phyloP scores from a whole-genome alignment of 1,140 invertebrate species.

The Hydropsyche tenuis region DNA sequence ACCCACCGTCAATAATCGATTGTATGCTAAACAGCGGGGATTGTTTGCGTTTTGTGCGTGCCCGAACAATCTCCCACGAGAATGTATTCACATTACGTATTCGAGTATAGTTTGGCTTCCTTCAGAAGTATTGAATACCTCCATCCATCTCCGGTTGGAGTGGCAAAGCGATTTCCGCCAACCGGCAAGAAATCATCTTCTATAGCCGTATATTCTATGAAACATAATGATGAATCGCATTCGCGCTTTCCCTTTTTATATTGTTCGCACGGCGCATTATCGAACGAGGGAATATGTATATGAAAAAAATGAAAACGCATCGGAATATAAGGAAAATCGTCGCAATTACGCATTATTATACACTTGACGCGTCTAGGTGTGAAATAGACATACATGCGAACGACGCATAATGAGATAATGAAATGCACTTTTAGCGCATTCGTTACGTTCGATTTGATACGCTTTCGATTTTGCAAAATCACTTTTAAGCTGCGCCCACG shows the following conservation, averaged over 20 bases:
- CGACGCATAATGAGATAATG: too few relatives aligned
- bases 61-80: slow-evolving; percentile 22
- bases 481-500: too few relatives aligned
- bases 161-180: slow-evolving; percentile 3
- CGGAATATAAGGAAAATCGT: neutral
- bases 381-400: neutral
- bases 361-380: neutral
- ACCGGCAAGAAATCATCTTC: slow-evolving; percentile 7
- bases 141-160: neutral
- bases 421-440: too few relatives aligned
- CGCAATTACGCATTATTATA: neutral
- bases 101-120: neutral
- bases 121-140: neutral
- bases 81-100: neutral
- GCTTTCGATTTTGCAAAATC: too few relatives aligned
- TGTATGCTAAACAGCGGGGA: slow-evolving; percentile 20
- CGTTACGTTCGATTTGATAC: too few relatives aligned
- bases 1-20: neutral
- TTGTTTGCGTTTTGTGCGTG: slow-evolving; percentile 3
- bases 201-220: neutral
- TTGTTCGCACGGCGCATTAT: neutral
- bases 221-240: too few relatives aligned
- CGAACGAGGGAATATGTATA: neutral
- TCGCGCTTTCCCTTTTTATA: slow-evolving; percentile 33
- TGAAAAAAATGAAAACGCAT: neutral